Evolutionary conservation across 1,140 invertebrate species (phyloP).

Genomic region (Laupala kohalensis): DNA sequence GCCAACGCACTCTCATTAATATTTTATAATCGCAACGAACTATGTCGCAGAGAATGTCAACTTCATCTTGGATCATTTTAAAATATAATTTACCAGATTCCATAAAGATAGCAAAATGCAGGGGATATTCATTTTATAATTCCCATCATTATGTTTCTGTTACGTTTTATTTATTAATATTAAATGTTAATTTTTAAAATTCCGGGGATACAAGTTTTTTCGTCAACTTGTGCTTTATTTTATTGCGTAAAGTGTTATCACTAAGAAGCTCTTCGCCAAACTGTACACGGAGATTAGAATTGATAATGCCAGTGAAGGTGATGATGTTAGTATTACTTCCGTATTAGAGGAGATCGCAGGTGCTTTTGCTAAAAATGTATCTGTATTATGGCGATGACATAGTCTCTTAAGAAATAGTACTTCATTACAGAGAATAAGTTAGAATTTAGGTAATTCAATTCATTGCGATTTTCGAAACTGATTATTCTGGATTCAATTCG

Average conservation of each 20-base stretch:
- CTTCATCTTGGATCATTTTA: neutral
- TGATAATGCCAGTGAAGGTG: neutral
- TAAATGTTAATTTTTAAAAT: neutral
- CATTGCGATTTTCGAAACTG: too few relatives aligned
- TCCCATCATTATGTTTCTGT: neutral
- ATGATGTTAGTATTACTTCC: neutral
- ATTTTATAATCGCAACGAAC: neutral
- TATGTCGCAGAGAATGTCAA: neutral
- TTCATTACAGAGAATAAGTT: too few relatives aligned
- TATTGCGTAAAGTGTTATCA: neutral
- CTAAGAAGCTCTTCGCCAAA: too few relatives aligned
- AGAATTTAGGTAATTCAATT: too few relatives aligned
- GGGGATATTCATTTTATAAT: neutral
- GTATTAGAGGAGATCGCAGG: neutral
- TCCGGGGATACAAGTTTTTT: neutral
- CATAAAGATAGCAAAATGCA: too few relatives aligned
- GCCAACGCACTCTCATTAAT: too few relatives aligned
- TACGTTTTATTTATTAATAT: neutral
- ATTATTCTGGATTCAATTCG: too few relatives aligned
- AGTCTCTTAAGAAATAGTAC: too few relatives aligned
- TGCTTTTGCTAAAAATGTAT: neutral
- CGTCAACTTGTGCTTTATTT: neutral
- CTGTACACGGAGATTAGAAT: neutral
- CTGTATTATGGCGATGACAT: neutral
- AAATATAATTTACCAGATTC: neutral